These are phyloP conservation scores for Gymnarchus niloticus DNA, from an alignment of 2,113 vertebrate species.

Conservation along the genomic window DNA sequence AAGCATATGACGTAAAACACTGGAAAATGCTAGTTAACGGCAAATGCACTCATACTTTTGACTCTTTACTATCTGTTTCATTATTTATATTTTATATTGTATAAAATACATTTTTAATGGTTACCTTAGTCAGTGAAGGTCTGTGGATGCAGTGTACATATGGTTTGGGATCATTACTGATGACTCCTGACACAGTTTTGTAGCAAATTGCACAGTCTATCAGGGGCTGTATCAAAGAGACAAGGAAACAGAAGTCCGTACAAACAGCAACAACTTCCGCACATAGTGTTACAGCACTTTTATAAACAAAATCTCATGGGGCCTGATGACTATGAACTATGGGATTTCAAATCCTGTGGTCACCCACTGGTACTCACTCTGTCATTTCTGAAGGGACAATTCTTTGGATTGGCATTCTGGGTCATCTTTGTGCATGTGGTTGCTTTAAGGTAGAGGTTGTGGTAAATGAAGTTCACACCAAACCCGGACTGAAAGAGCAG, in stretches of 20 bases:
- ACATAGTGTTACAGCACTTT: background rate
- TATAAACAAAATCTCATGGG: background rate
- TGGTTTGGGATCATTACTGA: constrained; percentile 52
- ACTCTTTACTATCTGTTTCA: no score
- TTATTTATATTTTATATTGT: background rate
- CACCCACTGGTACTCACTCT: constrained; percentile 43
- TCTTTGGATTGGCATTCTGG: constrained; percentile 4
- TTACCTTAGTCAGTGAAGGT: constrained; percentile 52
- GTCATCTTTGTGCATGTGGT: constrained; percentile 54
- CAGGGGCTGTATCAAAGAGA: constrained; percentile 51
- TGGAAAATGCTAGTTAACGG: no score
- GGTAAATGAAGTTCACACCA: constrained; percentile 49
- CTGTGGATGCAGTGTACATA: constrained; percentile 60
- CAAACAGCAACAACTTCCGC: background rate
- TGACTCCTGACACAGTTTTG: constrained; percentile 43
- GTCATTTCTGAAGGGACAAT: constrained; percentile 57
- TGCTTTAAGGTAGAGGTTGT: constrained; percentile 60
- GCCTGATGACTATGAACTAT: background rate
- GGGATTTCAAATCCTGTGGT: background rate
- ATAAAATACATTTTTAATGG: background rate
- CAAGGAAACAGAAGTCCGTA: constrained; percentile 33
- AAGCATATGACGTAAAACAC: no score
- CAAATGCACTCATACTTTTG: background rate
- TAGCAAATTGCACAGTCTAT: constrained; percentile 64
- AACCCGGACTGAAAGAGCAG: constrained; percentile 52